Conservation (phyloP, 2,888 invertebrate genomes). For the Loripinus fragilis region DNA sequence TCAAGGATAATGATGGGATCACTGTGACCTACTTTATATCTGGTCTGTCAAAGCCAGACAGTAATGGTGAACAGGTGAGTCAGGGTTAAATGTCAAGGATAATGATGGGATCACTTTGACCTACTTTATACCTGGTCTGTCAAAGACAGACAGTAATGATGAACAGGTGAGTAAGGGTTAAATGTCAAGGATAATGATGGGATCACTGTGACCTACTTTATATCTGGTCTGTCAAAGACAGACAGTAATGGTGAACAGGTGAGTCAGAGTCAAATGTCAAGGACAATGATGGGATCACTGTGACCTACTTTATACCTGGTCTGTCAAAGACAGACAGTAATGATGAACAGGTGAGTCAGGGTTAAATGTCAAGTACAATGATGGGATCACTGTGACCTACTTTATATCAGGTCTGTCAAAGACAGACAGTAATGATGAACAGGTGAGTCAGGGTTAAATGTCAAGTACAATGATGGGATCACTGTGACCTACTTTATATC, state of each 20-base stretch:
- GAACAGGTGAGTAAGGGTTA: slow-evolving; percentile 63
- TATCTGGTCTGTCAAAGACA: slow-evolving; percentile 70
- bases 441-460: too few species aligned
- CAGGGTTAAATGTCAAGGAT: slow-evolving; percentile 65
- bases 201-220: slow-evolving; percentile 76
- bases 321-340: too few species aligned
- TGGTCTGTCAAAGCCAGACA: slow-evolving; percentile 67
- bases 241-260: slow-evolving; percentile 65
- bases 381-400: too few species aligned
- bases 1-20: slow-evolving; percentile 66
- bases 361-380: too few species aligned
- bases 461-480: too few species aligned
- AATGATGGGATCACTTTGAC: slow-evolving; percentile 70
- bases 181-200: slow-evolving; percentile 68
- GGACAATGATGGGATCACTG: too few species aligned
- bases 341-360: too few species aligned
- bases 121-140: slow-evolving; percentile 77
- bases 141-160: slow-evolving; percentile 60
- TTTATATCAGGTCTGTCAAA: too few species aligned
- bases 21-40: slow-evolving; percentile 77
- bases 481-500: too few species aligned
- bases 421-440: too few species aligned
- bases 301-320: too few species aligned
- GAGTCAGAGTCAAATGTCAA: too few species aligned
- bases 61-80: slow-evolving; percentile 62